Conservation (phyloP, 2,113 vertebrate species). For the Chionis minor region DNA sequence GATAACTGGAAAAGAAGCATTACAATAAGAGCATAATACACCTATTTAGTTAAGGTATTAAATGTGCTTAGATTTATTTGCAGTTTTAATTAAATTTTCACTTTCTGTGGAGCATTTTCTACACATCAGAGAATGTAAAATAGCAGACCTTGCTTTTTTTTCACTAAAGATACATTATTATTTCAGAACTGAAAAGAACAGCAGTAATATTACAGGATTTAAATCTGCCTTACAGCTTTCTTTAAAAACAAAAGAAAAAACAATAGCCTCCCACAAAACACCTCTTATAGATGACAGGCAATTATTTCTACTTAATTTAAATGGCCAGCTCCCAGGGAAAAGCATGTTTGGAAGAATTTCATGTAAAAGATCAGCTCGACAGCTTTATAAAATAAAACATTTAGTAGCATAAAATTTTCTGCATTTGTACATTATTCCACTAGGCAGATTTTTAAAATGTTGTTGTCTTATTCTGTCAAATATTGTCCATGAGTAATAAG, state of each 20-base stretch:
- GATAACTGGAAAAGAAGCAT: background rate
- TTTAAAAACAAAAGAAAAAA: background rate
- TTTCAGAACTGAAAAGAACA: background rate
- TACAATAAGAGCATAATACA: background rate
- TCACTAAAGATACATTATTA: background rate
- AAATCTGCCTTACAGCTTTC: background rate
- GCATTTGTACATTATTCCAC: background rate
- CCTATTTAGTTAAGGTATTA: background rate
- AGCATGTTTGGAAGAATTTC: background rate
- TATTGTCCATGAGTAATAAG: background rate
- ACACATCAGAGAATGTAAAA: background rate
- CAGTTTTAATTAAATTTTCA: constrained; percentile 28
- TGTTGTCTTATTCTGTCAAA: background rate
- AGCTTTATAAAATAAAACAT: background rate
- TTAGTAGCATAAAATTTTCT: background rate
- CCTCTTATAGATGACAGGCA: background rate
- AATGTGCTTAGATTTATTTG: background rate
- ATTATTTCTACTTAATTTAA: background rate
- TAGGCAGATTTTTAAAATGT: background rate
- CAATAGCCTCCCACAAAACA: background rate
- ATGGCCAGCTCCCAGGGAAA: background rate
- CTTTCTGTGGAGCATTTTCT: background rate
- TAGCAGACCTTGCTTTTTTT: background rate
- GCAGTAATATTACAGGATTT: background rate
- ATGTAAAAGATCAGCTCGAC: background rate